Evolutionary conservation across 2,888 invertebrate species (phyloP).

Genomic region (Strigamia crassipes): DNA sequence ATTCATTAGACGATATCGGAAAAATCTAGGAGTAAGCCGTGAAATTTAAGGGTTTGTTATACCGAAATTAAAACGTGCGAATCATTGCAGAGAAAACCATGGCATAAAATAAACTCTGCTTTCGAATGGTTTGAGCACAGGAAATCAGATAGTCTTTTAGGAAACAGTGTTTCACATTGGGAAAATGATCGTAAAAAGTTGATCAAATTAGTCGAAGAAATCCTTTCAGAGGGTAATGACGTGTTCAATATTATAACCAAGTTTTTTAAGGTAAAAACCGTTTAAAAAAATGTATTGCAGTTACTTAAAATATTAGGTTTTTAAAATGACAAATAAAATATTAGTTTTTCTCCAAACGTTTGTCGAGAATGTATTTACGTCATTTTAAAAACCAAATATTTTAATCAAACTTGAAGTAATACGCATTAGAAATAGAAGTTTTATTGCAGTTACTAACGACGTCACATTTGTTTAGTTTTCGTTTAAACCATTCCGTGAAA

Average conservation of each 20-base stretch:
- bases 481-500: not conserved
- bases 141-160: not conserved
- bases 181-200: not conserved
- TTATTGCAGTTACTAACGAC: no score
- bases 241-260: not conserved
- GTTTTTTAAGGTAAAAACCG: not conserved
- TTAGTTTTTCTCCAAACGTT: no score
- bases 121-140: conserved; percentile 23
- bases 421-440: no score
- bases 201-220: conserved; percentile 4
- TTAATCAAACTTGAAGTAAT: no score
- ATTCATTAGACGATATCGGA: conserved; percentile 8
- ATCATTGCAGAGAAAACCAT: conserved; percentile 1
- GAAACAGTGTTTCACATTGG: conserved; percentile 20
- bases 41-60: not conserved
- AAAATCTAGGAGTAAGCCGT: not conserved
- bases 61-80: not conserved
- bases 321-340: no score
- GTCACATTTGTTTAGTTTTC: not conserved
- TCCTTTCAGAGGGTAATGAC: not conserved
- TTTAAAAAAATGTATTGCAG: not conserved
- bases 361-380: no score
- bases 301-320: no score
- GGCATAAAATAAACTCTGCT: not conserved
- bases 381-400: no score